Percentiles rank a stretch among this genome's conserved stretches.
These are phyloP conservation scores for Tragulus kanchil DNA, from an alignment of 2,113 vertebrate species.

Conservation along the genomic window DNA sequence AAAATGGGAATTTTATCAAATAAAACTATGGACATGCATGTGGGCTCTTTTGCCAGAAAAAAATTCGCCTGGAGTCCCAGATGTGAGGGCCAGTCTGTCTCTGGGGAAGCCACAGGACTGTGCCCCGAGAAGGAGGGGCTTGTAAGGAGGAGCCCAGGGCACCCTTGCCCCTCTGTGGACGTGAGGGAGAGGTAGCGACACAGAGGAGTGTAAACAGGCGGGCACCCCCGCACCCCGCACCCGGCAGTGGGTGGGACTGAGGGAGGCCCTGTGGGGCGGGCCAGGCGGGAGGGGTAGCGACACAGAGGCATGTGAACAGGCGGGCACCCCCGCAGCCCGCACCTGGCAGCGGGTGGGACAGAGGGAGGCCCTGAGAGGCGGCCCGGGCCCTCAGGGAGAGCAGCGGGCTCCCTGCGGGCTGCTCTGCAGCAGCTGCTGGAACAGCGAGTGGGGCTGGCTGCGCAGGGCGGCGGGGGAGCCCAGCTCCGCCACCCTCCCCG, in stretches of 20 bases:
- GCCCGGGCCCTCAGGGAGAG: background rate
- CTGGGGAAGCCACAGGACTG: background rate
- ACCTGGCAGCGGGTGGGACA: slow-evolving; percentile 86
- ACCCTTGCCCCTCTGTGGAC: background rate
- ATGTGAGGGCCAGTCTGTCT: background rate
- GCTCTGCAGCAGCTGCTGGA: slow-evolving; percentile 89
- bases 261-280: slow-evolving; percentile 79
- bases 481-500: slow-evolving; percentile 93
- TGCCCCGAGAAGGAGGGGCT: background rate
- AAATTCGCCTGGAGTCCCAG: background rate
- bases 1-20: slow-evolving; percentile 89
- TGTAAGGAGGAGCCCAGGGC: background rate
- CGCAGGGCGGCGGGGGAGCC: slow-evolving; percentile 91
- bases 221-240: slow-evolving; percentile 54
- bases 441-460: slow-evolving; percentile 90
- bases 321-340: background rate
- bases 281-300: slow-evolving; percentile 61
- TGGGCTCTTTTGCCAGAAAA: slow-evolving; percentile 43
- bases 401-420: slow-evolving; percentile 77
- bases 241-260: slow-evolving; percentile 86
- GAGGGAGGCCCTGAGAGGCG: slow-evolving; percentile 71
- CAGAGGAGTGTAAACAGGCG: slow-evolving; percentile 10
- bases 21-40: slow-evolving; percentile 85
- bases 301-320: slow-evolving; percentile 22
- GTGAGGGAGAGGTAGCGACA: slow-evolving; percentile 53